A percentile compares a stretch with the other conserved stretches of the same genome.
Conservation (phyloP, 64 coral and sea anemone species). For the Montipora cactus region DNA sequence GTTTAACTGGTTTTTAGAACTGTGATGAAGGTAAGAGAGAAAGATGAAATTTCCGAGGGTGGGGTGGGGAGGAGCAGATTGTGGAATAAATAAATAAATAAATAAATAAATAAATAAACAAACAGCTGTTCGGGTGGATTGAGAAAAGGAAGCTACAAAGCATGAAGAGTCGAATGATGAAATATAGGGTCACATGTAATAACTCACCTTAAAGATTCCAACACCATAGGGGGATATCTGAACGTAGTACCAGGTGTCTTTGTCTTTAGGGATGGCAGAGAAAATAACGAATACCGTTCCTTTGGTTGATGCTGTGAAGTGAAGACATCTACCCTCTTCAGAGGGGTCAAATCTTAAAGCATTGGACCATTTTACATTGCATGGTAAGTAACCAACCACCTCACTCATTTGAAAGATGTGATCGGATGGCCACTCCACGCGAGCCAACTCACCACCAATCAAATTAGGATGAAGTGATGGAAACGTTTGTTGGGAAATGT, state of each 20-base stretch:
- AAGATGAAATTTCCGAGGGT: too few relatives aligned
- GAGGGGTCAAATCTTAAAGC: constrained; percentile 44
- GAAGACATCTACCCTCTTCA: constrained; percentile 47
- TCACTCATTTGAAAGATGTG: constrained; percentile 18
- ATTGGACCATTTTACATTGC: constrained; percentile 72
- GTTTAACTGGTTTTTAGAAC: too few relatives aligned
- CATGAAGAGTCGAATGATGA: too few relatives aligned
- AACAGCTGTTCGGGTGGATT: too few relatives aligned
- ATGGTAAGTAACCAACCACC: constrained; percentile 41
- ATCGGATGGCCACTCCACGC: constrained; percentile 32
- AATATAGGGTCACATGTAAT: too few relatives aligned
- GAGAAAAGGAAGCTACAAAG: too few relatives aligned
- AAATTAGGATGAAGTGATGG: not conserved
- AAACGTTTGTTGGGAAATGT: not conserved
- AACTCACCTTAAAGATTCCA: constrained; percentile 55
- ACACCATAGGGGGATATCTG: constrained; percentile 59
- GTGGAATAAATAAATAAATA: too few relatives aligned
- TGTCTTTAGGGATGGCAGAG: constrained; percentile 55
- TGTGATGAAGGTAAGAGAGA: too few relatives aligned
- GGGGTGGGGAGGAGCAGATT: too few relatives aligned
- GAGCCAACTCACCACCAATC: not conserved
- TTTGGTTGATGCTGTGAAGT: constrained; percentile 63
- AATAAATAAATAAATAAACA: too few relatives aligned
- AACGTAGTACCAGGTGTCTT: constrained; percentile 63
- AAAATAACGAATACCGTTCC: constrained; percentile 57